Evolutionary conservation across 2,888 invertebrate genomes (phyloP).

Genomic region (Cheilosia urbana): DNA sequence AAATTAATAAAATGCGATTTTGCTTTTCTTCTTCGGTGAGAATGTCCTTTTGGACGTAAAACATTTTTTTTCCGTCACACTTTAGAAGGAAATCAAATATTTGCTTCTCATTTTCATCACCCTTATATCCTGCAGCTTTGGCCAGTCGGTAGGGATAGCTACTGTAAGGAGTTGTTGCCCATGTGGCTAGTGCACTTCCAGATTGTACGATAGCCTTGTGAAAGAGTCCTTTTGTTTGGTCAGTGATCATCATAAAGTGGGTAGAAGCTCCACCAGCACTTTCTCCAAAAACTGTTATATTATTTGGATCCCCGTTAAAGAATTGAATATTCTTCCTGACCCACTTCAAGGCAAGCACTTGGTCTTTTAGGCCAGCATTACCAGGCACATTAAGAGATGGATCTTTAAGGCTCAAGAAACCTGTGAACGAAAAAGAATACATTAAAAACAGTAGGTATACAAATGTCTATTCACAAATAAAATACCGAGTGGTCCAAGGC

Average conservation of each 20-base stretch:
- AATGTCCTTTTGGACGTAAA: slow-evolving; percentile 79
- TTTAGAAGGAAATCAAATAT: slow-evolving; percentile 81
- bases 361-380: slow-evolving; percentile 85
- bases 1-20: slow-evolving; percentile 79
- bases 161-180: slow-evolving; percentile 79
- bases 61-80: slow-evolving; percentile 79
- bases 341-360: slow-evolving; percentile 85
- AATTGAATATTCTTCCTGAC: slow-evolving; percentile 84
- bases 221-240: slow-evolving; percentile 83
- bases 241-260: slow-evolving; percentile 84
- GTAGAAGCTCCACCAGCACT: slow-evolving; percentile 85
- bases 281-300: slow-evolving; percentile 85
- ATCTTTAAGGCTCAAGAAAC: slow-evolving; percentile 84
- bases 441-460: background rate
- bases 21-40: slow-evolving; percentile 79
- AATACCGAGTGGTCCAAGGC: slow-evolving; percentile 84
- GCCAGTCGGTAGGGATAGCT: slow-evolving; percentile 80
- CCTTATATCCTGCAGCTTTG: slow-evolving; percentile 81
- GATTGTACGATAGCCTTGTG: slow-evolving; percentile 82
- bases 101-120: slow-evolving; percentile 82
- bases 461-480: background rate
- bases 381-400: slow-evolving; percentile 84
- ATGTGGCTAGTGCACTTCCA: slow-evolving; percentile 79
- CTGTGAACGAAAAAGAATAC: slow-evolving; percentile 77
- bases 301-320: slow-evolving; percentile 85